Evolutionary conservation across 2,113 vertebrate species (phyloP).

Genomic region (Saimiri boliviensis): DNA sequence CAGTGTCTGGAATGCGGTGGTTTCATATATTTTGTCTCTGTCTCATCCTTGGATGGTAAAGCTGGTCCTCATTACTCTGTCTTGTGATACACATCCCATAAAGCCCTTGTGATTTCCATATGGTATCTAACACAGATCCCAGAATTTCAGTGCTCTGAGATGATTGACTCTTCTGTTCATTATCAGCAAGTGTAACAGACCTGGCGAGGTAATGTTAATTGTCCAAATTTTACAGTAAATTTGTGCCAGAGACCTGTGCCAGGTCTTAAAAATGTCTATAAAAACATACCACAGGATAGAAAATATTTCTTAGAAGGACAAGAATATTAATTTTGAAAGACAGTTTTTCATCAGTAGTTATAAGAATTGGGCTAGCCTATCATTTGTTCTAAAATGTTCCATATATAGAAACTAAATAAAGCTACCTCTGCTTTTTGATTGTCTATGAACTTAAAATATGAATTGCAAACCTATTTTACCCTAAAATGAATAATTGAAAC

Average conservation of each 20-base stretch:
- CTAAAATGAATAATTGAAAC: background rate
- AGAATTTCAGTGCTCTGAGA: background rate
- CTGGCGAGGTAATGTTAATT: background rate
- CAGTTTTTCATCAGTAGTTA: background rate
- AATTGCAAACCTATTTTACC: background rate
- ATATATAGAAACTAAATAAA: background rate
- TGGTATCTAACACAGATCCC: background rate
- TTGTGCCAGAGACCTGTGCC: background rate
- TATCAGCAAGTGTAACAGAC: background rate
- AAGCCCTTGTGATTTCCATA: background rate
- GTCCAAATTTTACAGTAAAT: background rate
- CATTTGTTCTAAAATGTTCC: background rate
- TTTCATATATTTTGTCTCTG: background rate
- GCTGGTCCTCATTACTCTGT: background rate
- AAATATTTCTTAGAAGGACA: background rate
- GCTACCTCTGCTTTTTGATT: background rate
- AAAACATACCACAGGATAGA: background rate
- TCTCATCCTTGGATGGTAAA: background rate
- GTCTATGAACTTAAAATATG: background rate
- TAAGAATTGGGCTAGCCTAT: background rate
- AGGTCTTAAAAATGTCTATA: slow-evolving; percentile 4
- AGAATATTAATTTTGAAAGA: slow-evolving; percentile 14
- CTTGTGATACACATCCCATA: background rate
- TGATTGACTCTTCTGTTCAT: background rate
- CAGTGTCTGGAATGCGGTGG: background rate